phyloP scores from a whole-genome alignment of 2,888 invertebrate genomes.

The Cacoxenus indagator region DNA sequence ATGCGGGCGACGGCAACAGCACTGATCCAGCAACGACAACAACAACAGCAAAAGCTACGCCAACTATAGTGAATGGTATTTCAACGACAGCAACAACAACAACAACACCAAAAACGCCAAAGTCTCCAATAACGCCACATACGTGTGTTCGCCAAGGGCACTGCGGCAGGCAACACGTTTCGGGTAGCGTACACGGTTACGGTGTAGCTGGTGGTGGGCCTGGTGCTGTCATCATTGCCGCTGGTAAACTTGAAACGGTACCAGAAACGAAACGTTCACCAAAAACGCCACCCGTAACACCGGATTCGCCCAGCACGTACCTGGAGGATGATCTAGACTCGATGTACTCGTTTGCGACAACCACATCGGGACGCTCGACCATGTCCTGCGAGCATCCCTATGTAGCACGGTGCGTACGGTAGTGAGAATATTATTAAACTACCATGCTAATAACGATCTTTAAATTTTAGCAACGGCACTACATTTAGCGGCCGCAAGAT shows the following conservation, averaged over 20 bases:
- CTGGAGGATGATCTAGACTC: slow-evolving; percentile 82
- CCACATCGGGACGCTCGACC: slow-evolving; percentile 81
- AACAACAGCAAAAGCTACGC: slow-evolving; percentile 28
- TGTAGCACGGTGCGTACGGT: slow-evolving; percentile 77
- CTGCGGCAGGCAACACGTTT: slow-evolving; percentile 31
- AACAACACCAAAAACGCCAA: slow-evolving; percentile 70
- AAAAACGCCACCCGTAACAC: slow-evolving; percentile 76
- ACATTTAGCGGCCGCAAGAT: slow-evolving; percentile 79
- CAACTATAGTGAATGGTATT: no score
- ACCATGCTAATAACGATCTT: no score
- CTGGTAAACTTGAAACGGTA: slow-evolving; percentile 52
- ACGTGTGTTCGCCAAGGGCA: slow-evolving; percentile 41
- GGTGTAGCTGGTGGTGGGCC: neutral
- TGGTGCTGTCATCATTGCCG: neutral
- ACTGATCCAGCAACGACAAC: slow-evolving; percentile 40
- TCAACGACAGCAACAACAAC: slow-evolving; percentile 49
- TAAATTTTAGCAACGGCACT: slow-evolving; percentile 77
- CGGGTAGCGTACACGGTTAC: neutral
- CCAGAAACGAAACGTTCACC: slow-evolving; percentile 69
- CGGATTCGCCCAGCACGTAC: slow-evolving; percentile 73
- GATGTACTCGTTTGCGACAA: slow-evolving; percentile 83
- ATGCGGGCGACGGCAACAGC: slow-evolving; percentile 64
- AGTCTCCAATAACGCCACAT: slow-evolving; percentile 23
- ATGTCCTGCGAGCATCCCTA: slow-evolving; percentile 83
- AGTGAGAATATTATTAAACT: no score